Evolutionary conservation across 2,797 vertebrate genomes (phyloP), one percentile per base, ranked within the genome.

Genomic region (Alectoris magna): DNA sequence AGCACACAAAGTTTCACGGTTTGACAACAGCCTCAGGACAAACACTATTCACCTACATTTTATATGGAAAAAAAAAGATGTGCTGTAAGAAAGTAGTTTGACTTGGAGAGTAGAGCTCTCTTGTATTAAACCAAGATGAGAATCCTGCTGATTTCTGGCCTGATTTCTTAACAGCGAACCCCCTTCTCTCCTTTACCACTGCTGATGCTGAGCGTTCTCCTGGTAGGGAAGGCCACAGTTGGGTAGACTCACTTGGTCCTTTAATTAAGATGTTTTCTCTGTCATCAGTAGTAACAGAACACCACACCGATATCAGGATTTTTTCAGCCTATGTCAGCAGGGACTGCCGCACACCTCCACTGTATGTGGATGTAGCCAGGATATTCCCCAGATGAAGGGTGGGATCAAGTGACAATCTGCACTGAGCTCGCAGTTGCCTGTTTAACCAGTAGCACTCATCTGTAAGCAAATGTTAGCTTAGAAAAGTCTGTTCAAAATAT

Each of bases 241-340:
- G 78, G 12, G 51, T n/a, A 56, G 21, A 21, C 5, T 78, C 1
- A 17, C 85, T 76, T 67, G 55, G 34, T 69, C 44, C 86, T 91
- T 49, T 75, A 2, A 21, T 86, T 90, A 80, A 80, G 53, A 60
- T 26, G 7, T 79, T 93, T 85, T 53, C 51, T 78, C 86, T 69
- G 22, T 82, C 16, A 62, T 71, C 49, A 62, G 58, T 18, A 68
- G 48, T 31, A 87, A 69, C 44, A 74, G 68, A 91, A 59, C 51
- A 82, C 22, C 68, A 44, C 34, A 62, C 44, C 11, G 9, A 64
- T 70, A 89, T 11, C 26, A 70, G 3, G 11, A 34, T 43, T 74
- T 76, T 88, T 82, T 17, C 80, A 90, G 48, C 53, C 90, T 44
- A 24, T 63, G 46, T 69, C 80, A 79, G 56, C 68, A 92, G 38